Evolutionary conservation across 2,888 invertebrate genomes (phyloP).

Genomic region (Pocota personata): DNA sequence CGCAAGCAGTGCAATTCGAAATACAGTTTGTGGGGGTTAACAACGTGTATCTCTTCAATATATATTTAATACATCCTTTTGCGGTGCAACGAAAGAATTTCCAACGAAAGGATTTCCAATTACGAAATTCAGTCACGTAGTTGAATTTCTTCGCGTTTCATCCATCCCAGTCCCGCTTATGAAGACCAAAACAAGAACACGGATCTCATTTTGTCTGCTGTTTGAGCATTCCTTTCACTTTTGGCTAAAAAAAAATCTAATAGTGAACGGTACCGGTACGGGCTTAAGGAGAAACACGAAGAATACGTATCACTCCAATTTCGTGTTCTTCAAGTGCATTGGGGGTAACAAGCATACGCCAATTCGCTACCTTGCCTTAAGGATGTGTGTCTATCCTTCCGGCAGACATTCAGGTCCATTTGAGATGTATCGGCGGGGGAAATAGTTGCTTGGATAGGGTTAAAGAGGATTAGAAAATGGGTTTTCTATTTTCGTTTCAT

Average conservation of each 20-base stretch:
- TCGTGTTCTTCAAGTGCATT: slow-evolving; percentile 51
- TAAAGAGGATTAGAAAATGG: slow-evolving; percentile 25
- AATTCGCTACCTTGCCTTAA: slow-evolving; percentile 56
- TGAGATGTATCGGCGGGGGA: background rate
- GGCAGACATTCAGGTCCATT: slow-evolving; percentile 54
- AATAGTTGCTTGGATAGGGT: background rate
- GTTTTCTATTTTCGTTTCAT: slow-evolving; percentile 55
- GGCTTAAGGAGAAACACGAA: background rate
- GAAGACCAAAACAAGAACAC: slow-evolving; percentile 35
- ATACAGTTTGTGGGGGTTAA: slow-evolving; percentile 6
- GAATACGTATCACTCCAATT: slow-evolving; percentile 35
- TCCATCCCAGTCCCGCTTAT: background rate
- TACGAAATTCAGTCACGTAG: slow-evolving; percentile 71
- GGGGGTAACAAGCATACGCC: slow-evolving; percentile 29
- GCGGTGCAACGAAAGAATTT: slow-evolving; percentile 54
- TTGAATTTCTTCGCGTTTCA: slow-evolving; percentile 66
- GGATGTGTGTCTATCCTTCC: slow-evolving; percentile 51
- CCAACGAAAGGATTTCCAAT: slow-evolving; percentile 56
- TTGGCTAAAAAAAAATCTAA: slow-evolving; percentile 50
- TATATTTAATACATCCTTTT: slow-evolving; percentile 40
- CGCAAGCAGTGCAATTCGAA: slow-evolving; percentile 28
- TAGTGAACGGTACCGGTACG: slow-evolving; percentile 3
- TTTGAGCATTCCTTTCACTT: slow-evolving; percentile 71
- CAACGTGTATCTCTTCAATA: background rate
- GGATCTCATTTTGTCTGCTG: slow-evolving; percentile 70